These are phyloP conservation scores for Sebastes trivittatus DNA, from an alignment of 2,797 vertebrate genomes.

Conservation along the genomic window DNA sequence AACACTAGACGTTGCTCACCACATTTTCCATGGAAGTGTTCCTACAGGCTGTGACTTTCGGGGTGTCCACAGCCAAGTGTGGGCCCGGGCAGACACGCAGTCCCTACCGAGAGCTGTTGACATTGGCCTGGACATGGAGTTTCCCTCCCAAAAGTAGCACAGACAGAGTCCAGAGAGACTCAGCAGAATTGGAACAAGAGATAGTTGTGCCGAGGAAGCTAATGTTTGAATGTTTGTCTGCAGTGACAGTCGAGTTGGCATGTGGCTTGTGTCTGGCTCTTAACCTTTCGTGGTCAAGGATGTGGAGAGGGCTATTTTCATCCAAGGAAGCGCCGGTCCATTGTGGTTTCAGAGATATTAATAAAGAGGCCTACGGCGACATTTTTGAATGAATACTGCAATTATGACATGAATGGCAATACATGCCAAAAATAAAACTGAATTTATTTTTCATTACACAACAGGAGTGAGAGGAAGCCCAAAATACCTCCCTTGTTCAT, in stretches of 20 bases:
- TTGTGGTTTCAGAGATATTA: slow-evolving; percentile 56
- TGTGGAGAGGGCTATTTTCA: slow-evolving; percentile 66
- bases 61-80: slow-evolving; percentile 55
- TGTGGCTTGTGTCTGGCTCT: slow-evolving; percentile 40
- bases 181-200: slow-evolving; percentile 51
- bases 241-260: slow-evolving; percentile 35
- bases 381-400: slow-evolving; percentile 27
- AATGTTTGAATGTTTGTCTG: slow-evolving; percentile 22
- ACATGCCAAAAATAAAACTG: not conserved
- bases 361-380: slow-evolving; percentile 21
- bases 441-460: not conserved
- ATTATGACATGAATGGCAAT: slow-evolving; percentile 13
- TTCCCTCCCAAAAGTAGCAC: slow-evolving; percentile 66
- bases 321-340: slow-evolving; percentile 36
- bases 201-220: slow-evolving; percentile 44
- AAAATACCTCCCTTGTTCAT: not conserved
- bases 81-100: slow-evolving; percentile 31
- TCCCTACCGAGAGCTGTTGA: slow-evolving; percentile 60
- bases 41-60: slow-evolving; percentile 54
- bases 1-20: slow-evolving; percentile 31
- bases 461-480: not conserved
- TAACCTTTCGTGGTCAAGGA: slow-evolving; percentile 53
- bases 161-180: slow-evolving; percentile 34
- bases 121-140: slow-evolving; percentile 61
- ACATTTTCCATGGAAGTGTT: slow-evolving; percentile 70